Evolutionary conservation across 1,140 invertebrate genomes (phyloP).

Genomic region (Mya arenaria): DNA sequence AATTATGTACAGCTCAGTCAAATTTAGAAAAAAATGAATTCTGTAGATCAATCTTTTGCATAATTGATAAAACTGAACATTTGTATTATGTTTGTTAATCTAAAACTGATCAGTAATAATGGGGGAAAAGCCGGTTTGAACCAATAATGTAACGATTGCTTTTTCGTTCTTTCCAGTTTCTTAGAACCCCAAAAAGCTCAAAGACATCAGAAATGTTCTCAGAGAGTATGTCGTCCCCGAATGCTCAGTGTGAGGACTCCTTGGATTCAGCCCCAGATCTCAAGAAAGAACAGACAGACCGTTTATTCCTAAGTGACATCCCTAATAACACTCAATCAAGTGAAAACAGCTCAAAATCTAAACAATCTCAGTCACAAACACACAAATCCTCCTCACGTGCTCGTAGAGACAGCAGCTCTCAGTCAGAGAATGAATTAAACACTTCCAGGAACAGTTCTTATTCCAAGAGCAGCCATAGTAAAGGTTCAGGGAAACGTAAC

Average conservation of each 20-base stretch:
- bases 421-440: slow-evolving; percentile 42
- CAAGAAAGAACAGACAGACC: slow-evolving; percentile 44
- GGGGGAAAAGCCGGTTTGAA: no score
- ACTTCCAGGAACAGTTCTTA: slow-evolving; percentile 27
- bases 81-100: no score
- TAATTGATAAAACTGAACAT: no score
- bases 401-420: slow-evolving; percentile 31
- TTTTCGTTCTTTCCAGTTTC: no score
- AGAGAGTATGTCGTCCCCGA: neutral
- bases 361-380: slow-evolving; percentile 16
- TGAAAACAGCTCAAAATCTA: slow-evolving; percentile 45
- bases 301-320: slow-evolving; percentile 46
- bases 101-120: no score
- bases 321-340: slow-evolving; percentile 31
- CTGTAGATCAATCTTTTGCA: no score
- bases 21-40: no score
- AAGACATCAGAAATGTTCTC: slow-evolving; percentile 43
- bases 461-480: neutral
- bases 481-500: slow-evolving; percentile 18
- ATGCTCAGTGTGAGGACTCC: neutral
- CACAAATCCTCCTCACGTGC: neutral
- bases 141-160: no score
- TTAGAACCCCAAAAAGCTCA: slow-evolving; percentile 32
- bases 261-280: neutral
- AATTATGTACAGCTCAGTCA: no score